Conservation (phyloP, 2,797 vertebrate genomes). For the Morelia viridis region DNA sequence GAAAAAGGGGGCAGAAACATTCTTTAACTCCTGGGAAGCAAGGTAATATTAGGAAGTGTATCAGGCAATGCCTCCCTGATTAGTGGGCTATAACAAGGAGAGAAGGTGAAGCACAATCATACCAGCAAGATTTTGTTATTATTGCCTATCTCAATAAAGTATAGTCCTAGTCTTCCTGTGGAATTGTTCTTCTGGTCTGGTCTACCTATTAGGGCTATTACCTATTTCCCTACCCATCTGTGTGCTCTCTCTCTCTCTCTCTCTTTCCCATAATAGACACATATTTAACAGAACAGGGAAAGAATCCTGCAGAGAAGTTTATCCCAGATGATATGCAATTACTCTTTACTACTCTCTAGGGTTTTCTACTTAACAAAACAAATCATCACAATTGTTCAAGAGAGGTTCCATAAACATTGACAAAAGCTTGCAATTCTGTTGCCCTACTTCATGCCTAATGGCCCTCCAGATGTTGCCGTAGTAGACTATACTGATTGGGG, state of each 20-base stretch:
- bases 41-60: background rate
- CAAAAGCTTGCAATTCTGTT: background rate
- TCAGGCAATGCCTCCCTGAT: background rate
- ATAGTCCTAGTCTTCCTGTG: background rate
- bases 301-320: background rate
- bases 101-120: background rate
- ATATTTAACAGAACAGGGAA: background rate
- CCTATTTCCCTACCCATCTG: background rate
- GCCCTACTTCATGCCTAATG: background rate
- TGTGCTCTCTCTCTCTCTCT: accelerated
- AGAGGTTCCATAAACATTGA: background rate
- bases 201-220: background rate
- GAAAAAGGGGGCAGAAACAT: background rate
- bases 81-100: background rate
- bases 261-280: background rate
- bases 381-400: background rate
- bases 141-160: background rate
- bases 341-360: background rate
- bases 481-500: background rate
- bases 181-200: background rate
- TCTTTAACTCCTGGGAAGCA: background rate
- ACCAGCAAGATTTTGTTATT: background rate
- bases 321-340: background rate
- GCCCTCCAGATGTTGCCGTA: background rate
- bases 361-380: background rate